Conservation (phyloP, 1,140 invertebrate genomes). For the Mactra quadrangularis region DNA sequence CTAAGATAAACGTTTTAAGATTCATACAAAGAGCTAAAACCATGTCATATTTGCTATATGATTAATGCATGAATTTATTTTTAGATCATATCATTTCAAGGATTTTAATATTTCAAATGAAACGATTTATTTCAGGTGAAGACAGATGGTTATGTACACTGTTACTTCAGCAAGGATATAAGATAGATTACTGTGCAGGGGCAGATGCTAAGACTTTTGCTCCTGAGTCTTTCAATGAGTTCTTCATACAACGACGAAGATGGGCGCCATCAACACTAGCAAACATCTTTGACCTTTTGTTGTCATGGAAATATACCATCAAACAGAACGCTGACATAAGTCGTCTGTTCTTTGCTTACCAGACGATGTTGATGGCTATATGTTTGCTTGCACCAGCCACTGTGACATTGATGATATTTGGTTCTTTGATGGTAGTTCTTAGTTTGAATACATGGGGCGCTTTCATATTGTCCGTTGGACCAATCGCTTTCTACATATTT, state of each 20-base stretch:
- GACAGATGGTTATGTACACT: conserved; percentile 88
- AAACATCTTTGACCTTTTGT: conserved; percentile 87
- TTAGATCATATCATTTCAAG: no score
- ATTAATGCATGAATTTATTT: no score
- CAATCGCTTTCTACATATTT: conserved; percentile 87
- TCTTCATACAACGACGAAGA: conserved; percentile 85
- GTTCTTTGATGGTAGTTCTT: conserved; percentile 95
- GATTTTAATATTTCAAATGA: no score
- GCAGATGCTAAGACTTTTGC: conserved; percentile 87
- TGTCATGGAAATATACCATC: conserved; percentile 85
- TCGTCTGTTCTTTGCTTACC: conserved; percentile 85
- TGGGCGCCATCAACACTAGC: conserved; percentile 89
- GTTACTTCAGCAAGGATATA: conserved; percentile 87
- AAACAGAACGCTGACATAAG: conserved; percentile 87
- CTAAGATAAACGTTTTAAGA: no score
- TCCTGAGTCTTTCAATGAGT: conserved; percentile 85
- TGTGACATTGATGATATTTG: conserved; percentile 98
- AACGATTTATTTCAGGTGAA: conserved; percentile 85
- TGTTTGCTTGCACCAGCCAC: conserved; percentile 95
- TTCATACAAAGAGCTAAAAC: no score
- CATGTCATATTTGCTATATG: no score
- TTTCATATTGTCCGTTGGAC: conserved; percentile 73
- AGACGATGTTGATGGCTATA: conserved; percentile 90
- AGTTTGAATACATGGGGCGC: conserved; percentile 85
- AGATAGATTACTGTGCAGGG: conserved; percentile 88